These are phyloP conservation scores for Eupsittula cactorum DNA, from an alignment of 2,113 vertebrate genomes.

Conservation along the genomic window DNA sequence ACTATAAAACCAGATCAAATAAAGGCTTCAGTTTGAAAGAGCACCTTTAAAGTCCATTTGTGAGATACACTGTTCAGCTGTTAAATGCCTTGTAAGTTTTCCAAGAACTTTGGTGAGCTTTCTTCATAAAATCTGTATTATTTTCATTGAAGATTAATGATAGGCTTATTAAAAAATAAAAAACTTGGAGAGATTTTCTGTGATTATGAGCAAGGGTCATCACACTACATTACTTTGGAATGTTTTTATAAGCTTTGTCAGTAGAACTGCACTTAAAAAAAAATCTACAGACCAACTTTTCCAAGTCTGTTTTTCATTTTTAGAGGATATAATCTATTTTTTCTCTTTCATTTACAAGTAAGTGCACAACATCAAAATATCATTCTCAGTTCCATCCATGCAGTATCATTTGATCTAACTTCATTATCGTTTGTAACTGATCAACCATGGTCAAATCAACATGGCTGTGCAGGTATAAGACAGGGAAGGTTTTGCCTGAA, in stretches of 20 bases:
- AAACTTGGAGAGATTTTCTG: slow-evolving; percentile 52
- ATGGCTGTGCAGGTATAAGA: background rate
- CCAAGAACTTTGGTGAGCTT: slow-evolving; percentile 65
- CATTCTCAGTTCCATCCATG: background rate
- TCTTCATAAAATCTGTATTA: slow-evolving; percentile 68
- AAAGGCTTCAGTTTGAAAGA: slow-evolving; percentile 63
- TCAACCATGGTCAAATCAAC: background rate
- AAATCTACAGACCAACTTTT: slow-evolving; percentile 35
- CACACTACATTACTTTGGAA: slow-evolving; percentile 54
- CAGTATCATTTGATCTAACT: background rate
- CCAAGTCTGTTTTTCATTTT: slow-evolving; percentile 61
- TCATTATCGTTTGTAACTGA: background rate
- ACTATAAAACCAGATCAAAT: slow-evolving; percentile 74
- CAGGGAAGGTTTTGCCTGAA: background rate
- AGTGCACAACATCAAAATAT: background rate
- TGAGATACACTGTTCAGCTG: slow-evolving; percentile 69
- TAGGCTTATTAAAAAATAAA: slow-evolving; percentile 62
- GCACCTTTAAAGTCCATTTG: slow-evolving; percentile 62
- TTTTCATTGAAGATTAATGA: slow-evolving; percentile 69
- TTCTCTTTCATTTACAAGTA: background rate
- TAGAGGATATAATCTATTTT: slow-evolving; percentile 9
- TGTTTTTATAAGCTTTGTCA: slow-evolving; percentile 68
- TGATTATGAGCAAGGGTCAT: slow-evolving; percentile 62
- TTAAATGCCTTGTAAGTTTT: slow-evolving; percentile 69
- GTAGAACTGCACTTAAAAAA: slow-evolving; percentile 34